Conservation (phyloP, 2,113 vertebrate genomes). For the Xiphias gladius region DNA sequence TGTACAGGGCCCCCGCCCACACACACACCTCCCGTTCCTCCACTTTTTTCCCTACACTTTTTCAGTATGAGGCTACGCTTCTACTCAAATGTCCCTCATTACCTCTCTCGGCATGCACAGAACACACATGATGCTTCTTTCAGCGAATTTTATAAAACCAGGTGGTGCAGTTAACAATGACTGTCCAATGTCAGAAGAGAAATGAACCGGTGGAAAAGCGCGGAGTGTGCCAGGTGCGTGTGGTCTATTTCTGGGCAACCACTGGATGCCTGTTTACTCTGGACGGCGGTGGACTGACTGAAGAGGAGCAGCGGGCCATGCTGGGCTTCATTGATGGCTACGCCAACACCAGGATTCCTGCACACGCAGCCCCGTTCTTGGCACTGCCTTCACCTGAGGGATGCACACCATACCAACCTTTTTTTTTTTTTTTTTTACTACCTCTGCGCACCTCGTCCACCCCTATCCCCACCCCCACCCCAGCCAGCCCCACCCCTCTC, state of each 20-base stretch:
- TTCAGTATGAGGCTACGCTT: not conserved
- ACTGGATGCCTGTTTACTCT: constrained; percentile 61
- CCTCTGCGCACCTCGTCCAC: constrained; percentile 42
- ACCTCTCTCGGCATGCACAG: constrained; percentile 2
- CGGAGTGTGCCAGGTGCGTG: constrained; percentile 40
- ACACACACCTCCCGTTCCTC: too few species aligned
- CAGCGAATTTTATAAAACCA: not conserved
- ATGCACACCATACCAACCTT: constrained; percentile 40
- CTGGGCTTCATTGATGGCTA: constrained; percentile 30
- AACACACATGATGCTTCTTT: not conserved
- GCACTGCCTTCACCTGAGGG: constrained; percentile 54
- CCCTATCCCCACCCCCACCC: constrained; percentile 64
- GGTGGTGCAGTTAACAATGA: constrained; percentile 10
- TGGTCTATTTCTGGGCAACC: constrained; percentile 57
- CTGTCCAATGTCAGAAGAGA: constrained; percentile 19
- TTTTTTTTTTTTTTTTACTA: constrained; percentile 37
- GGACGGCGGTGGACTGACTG: constrained; percentile 14
- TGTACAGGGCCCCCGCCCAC: not conserved
- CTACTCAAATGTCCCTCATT: not conserved
- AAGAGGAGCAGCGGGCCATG: constrained; percentile 32
- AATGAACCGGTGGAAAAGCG: constrained; percentile 55
- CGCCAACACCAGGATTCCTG: constrained; percentile 33
- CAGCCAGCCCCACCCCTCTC: constrained; percentile 63
- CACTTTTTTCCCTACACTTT: too few species aligned
- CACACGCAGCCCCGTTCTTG: constrained; percentile 45